Percentiles rank a stretch among this genome's conserved stretches.
These are phyloP conservation scores for Drosophila oshimai DNA, from an alignment of 1,140 invertebrate genomes.

Conservation along the genomic window DNA sequence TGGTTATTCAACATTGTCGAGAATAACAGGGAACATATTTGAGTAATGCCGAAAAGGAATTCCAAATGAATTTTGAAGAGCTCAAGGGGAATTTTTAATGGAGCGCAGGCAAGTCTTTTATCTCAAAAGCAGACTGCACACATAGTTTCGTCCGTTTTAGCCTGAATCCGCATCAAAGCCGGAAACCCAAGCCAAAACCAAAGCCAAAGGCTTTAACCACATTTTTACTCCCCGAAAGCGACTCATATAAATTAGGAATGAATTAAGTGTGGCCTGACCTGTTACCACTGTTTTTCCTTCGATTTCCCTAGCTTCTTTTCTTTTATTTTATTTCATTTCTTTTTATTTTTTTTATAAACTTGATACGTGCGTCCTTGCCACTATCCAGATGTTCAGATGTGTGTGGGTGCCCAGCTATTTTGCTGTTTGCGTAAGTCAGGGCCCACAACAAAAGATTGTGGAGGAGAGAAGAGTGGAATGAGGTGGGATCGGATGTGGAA, in stretches of 20 bases:
- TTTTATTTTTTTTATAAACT: slow-evolving; percentile 68
- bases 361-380: slow-evolving; percentile 70
- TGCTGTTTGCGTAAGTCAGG: slow-evolving; percentile 71
- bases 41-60: slow-evolving; percentile 40
- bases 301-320: too few species aligned
- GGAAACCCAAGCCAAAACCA: slow-evolving; percentile 14
- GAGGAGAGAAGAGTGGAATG: slow-evolving; percentile 18
- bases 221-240: slow-evolving; percentile 72
- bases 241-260: slow-evolving; percentile 79
- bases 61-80: slow-evolving; percentile 77
- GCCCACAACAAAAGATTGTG: slow-evolving; percentile 47
- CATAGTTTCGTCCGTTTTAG: slow-evolving; percentile 64
- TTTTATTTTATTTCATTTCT: too few species aligned
- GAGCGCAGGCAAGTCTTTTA: slow-evolving; percentile 65
- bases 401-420: slow-evolving; percentile 28
- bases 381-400: too few species aligned
- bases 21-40: too few species aligned
- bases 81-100: slow-evolving; percentile 76
- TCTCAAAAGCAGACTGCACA: slow-evolving; percentile 52
- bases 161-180: slow-evolving; percentile 3
- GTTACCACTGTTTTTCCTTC: slow-evolving; percentile 35
- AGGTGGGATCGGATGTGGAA: too few species aligned
- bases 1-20: slow-evolving; percentile 53
- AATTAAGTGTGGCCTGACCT: slow-evolving; percentile 72
- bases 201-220: slow-evolving; percentile 57